These are phyloP conservation scores for Diphyllodes magnificus DNA, from an alignment of 2,113 vertebrate genomes.

Conservation along the genomic window DNA sequence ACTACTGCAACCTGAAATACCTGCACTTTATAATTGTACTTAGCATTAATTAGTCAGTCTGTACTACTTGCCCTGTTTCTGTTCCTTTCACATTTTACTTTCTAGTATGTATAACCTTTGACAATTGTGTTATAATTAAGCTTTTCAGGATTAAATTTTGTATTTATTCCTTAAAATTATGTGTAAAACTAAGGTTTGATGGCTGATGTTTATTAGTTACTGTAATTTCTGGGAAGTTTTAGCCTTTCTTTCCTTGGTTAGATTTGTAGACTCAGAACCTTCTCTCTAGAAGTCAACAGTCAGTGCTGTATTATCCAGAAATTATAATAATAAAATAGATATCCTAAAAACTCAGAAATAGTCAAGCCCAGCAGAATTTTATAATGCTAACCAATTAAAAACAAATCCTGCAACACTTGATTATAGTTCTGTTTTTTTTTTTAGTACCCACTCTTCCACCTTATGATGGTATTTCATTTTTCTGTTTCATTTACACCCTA, in stretches of 20 bases:
- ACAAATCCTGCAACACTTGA: neutral
- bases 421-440: neutral
- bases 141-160: neutral
- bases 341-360: neutral
- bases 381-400: neutral
- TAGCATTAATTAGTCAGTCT: neutral
- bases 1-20: neutral
- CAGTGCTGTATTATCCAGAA: neutral
- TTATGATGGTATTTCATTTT: neutral
- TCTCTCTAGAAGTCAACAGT: neutral
- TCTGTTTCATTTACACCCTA: neutral
- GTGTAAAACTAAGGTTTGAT: neutral
- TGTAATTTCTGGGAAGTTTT: neutral
- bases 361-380: neutral
- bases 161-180: neutral
- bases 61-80: accelerated
- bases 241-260: neutral
- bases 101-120: neutral
- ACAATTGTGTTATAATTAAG: neutral
- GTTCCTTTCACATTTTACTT: neutral
- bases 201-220: neutral
- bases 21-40: neutral
- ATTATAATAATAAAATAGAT: neutral
- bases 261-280: neutral
- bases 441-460: neutral